phyloP scores from a whole-genome alignment of 2,888 invertebrate genomes.

The Thyatira batis region DNA sequence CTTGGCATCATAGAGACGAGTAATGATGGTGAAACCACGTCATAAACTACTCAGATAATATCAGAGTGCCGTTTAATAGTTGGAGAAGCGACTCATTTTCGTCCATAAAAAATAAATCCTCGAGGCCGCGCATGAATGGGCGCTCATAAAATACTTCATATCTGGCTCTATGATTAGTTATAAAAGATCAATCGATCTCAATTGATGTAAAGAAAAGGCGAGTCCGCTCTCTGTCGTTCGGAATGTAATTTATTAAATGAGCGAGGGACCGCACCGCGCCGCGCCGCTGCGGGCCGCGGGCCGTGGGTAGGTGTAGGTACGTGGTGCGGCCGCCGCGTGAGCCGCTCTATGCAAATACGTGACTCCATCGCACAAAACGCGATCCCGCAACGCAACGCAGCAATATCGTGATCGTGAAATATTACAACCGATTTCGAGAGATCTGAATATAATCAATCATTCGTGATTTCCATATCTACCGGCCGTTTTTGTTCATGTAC shows the following conservation, averaged over 20 bases:
- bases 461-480: conserved; percentile 1
- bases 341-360: background rate
- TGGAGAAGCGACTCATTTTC: background rate
- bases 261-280: background rate
- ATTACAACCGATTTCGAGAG: background rate
- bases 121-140: conserved; percentile 4
- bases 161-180: background rate
- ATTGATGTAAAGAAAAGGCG: background rate
- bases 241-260: background rate
- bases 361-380: background rate
- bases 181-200: conserved; percentile 1
- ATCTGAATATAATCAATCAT: background rate
- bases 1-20: background rate
- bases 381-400: background rate
- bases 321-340: background rate
- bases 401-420: background rate
- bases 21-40: background rate
- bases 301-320: no score
- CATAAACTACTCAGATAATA: background rate
- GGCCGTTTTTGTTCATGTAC: conserved; percentile 1
- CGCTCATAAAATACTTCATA: background rate
- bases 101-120: background rate
- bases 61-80: background rate
- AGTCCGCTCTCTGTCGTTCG: background rate
- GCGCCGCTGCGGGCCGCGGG: background rate